These are phyloP conservation scores for Heliconius ethilla DNA, from an alignment of 2,888 invertebrate species.

Conservation along the genomic window DNA sequence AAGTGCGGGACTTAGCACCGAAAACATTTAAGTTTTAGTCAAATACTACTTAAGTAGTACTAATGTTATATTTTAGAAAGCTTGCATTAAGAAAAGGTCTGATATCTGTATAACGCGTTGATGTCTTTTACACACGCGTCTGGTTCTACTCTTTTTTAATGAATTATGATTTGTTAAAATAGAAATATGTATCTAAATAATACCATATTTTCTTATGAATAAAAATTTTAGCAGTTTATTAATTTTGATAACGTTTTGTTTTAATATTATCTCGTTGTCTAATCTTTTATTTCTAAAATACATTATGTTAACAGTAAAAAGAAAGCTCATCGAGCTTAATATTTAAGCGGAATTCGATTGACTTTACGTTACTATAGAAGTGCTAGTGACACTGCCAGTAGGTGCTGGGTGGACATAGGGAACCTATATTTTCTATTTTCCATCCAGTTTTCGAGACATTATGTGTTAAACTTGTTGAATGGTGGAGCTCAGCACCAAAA, in stretches of 20 bases:
- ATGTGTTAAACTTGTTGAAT: no score
- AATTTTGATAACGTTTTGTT: no score
- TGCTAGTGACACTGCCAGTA: no score
- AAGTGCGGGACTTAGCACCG: no score
- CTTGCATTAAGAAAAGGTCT: not conserved
- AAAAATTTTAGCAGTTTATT: not conserved
- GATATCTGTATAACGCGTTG: conserved; percentile 8
- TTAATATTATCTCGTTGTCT: not conserved
- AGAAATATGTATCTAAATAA: not conserved
- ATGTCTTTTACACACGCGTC: conserved; percentile 12
- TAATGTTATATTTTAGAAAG: not conserved
- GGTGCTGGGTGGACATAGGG: no score
- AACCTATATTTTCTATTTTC: no score
- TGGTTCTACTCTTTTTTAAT: not conserved
- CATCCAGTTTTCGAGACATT: no score
- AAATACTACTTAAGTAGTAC: no score
- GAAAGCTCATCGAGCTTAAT: not conserved
- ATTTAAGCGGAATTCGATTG: not conserved
- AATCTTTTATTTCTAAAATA: not conserved
- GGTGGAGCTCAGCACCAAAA: no score
- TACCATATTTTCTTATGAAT: not conserved
- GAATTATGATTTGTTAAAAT: not conserved
- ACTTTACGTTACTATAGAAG: no score
- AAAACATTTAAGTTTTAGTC: no score
- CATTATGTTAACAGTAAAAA: not conserved